Base-by-base conservation (phyloP, 2,797 vertebrate genomes). In the Pseudochirops corinnae region DNA sequence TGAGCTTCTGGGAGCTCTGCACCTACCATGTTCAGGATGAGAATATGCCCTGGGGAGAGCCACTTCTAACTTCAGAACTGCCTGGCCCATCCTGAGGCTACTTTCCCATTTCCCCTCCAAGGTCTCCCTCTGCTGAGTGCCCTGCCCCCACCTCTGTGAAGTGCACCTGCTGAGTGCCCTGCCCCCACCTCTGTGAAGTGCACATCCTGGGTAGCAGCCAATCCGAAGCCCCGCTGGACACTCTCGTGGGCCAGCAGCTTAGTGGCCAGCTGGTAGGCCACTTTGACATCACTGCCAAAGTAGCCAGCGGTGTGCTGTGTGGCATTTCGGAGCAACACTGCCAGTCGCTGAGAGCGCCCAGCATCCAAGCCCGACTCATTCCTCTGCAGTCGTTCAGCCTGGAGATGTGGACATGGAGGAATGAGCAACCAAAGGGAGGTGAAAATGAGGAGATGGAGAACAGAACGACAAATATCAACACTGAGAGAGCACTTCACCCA, bases 141-240 rank as follows among this genome's bases (percentile, higher is more conserved):
- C 33, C 82, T 1, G 50, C 21, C 52, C 97, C 92, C 96, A 99
- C 99, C 99, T 99, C 99, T 0, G 99, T 99, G 98, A 99, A 99
- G 98, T 99, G 99, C 92, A 99, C 99, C 39, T 5, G 97, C 97
- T 0, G 10, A 4, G 55, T 18, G 18, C 9, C 33, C 82, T 1
- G 50, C 21, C 52, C 97, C 92, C 96, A 99, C 99, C 99, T 99
- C 99, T 0, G 99, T 99, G 98, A 99, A 99, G 98, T 99, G 99
- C 92, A 99, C 99, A 0, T 99, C 99, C 98, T 99, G 99, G 0
- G 99, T 99, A 91, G 99, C 99, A 0, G 99, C 99, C 50, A 99
- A 99, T 96, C 98, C 99, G 96, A 99, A 99, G 96, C 99, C 99
- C 1, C 98, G 98, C 98, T 99, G 99, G 93, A 55, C 97, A 96